A percentile compares a stretch with the other conserved stretches of the same genome.
These are phyloP conservation scores for Radopholus similis DNA, from an alignment of 1,140 invertebrate genomes.

Conservation along the genomic window DNA sequence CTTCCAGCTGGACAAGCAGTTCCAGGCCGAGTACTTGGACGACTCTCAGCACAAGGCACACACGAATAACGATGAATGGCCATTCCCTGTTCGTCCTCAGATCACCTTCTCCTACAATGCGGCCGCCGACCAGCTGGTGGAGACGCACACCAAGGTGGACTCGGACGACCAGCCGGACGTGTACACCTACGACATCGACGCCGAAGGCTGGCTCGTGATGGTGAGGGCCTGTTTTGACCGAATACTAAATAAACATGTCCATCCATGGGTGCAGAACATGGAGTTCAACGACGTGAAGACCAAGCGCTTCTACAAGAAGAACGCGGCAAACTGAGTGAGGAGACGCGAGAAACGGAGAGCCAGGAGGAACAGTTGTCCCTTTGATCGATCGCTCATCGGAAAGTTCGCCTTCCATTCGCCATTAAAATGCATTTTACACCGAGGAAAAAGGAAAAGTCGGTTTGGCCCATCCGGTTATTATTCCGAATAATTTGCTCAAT, in stretches of 20 bases:
- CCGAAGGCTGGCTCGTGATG: constrained; percentile 30
- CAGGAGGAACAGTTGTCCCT: too few species aligned
- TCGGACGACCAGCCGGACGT: constrained; percentile 16
- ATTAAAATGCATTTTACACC: too few species aligned
- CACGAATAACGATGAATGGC: not conserved
- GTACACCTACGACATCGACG: constrained; percentile 28
- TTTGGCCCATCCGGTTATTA: too few species aligned
- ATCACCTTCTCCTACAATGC: constrained; percentile 35
- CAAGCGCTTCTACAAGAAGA: constrained; percentile 33
- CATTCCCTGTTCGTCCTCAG: constrained; percentile 19
- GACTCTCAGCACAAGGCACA: constrained; percentile 31
- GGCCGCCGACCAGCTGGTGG: constrained; percentile 17
- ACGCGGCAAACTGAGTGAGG: too few species aligned
- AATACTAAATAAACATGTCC: constrained; percentile 4
- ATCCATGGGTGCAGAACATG: constrained; percentile 26
- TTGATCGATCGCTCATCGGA: too few species aligned
- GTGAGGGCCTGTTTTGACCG: constrained; percentile 3
- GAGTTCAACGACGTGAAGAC: constrained; percentile 31
- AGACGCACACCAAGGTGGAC: constrained; percentile 31
- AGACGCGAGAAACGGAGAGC: too few species aligned
- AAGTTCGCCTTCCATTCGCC: too few species aligned
- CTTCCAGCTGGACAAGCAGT: constrained; percentile 34
- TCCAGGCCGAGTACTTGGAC: constrained; percentile 36
- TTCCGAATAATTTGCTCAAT: too few species aligned
- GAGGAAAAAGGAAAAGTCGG: too few species aligned